phyloP scores from a whole-genome alignment of 2,888 invertebrate species.

The Dolichopus griseipennis region DNA sequence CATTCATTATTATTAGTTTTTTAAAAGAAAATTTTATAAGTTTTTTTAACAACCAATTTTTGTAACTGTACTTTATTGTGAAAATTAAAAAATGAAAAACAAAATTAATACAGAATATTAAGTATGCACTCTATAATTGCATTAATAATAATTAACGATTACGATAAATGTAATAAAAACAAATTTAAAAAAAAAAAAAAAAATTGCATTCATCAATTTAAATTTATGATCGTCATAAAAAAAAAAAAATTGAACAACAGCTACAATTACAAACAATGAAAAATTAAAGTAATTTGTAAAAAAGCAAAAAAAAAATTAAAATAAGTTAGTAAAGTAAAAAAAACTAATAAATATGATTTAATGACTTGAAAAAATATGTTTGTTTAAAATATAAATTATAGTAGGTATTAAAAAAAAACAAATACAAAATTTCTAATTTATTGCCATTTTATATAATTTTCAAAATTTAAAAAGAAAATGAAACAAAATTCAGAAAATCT shows the following conservation, averaged over 20 bases:
- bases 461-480: too few relatives aligned
- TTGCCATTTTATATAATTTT: background rate
- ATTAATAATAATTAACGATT: background rate
- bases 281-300: too few relatives aligned
- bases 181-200: background rate
- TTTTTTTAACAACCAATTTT: too few relatives aligned
- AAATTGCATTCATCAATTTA: background rate
- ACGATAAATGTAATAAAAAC: background rate
- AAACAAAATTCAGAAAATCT: too few relatives aligned
- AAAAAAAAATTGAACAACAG: background rate
- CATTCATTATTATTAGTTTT: too few relatives aligned
- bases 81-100: too few relatives aligned
- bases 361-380: slow-evolving; percentile 4
- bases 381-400: background rate
- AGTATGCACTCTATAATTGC: too few relatives aligned
- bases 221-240: background rate
- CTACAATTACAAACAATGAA: background rate
- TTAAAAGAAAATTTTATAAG: too few relatives aligned
- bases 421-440: background rate
- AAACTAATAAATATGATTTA: slow-evolving; percentile 6
- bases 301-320: background rate
- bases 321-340: background rate
- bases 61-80: too few relatives aligned
- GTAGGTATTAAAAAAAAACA: background rate
- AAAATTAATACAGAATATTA: too few relatives aligned